A percentile compares a stretch with the other conserved stretches of the same genome.
Evolutionary conservation across 1,140 invertebrate species (phyloP).

Genomic region (Drosophila lowei): DNA sequence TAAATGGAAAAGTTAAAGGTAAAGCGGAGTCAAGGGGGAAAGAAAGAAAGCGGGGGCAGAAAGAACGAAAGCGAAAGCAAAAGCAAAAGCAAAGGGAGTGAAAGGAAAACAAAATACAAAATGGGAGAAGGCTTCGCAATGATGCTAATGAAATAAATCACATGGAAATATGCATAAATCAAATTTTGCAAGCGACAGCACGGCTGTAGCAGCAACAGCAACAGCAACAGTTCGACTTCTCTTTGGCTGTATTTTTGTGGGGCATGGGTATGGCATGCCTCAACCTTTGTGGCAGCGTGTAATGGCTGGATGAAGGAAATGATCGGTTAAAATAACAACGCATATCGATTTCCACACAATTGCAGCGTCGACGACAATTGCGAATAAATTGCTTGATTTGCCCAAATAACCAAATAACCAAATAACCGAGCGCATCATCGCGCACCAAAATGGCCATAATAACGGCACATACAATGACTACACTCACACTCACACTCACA

Average conservation of each 20-base stretch:
- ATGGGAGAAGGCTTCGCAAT: conserved; percentile 33
- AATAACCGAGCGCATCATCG: conserved; percentile 76
- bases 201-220: conserved; percentile 12
- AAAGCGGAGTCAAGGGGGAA: conserved; percentile 5
- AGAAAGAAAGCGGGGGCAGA: neutral
- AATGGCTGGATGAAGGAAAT: conserved; percentile 68
- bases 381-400: conserved; percentile 80
- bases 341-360: conserved; percentile 80
- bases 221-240: neutral
- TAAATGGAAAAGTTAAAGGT: conserved; percentile 51
- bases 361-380: conserved; percentile 75
- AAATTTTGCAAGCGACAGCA: conserved; percentile 61
- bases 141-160: conserved; percentile 81
- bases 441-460: conserved; percentile 75
- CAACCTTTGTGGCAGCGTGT: conserved; percentile 35
- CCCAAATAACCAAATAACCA: conserved; percentile 79
- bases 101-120: conserved; percentile 17
- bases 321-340: conserved; percentile 78
- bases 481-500: conserved; percentile 17
- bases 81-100: conserved; percentile 4
- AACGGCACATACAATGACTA: conserved; percentile 67
- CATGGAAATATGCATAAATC: conserved; percentile 82
- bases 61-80: no score
- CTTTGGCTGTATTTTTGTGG: neutral
- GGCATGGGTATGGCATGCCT: neutral